Evolutionary conservation across 2,113 vertebrate genomes (phyloP), one percentile per base, ranked within the genome.

Genomic region (Sisor rabdophorus): DNA sequence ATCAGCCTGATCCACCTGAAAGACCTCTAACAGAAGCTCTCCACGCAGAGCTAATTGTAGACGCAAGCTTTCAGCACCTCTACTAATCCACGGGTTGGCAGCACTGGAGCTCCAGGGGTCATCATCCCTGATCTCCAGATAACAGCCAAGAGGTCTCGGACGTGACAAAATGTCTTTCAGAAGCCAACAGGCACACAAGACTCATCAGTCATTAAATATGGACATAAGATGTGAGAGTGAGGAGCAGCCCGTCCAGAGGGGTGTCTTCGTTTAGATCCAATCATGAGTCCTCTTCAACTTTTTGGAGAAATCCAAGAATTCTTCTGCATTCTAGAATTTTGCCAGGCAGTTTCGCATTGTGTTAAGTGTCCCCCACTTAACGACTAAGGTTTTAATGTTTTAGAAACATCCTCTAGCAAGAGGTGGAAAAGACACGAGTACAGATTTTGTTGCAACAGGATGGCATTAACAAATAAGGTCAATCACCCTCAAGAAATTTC

Each of bases 41-140:
- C 78, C 48, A 58, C 78, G 77, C 64, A 36, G 61, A n/a, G 58
- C 73, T 78, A 81, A 82, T 74, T 75, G 12, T 75, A 70, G 69
- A 36, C 76, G 59, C 76, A 70, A 80, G 79, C 75, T 82, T 80
- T 82, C 78, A 78, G 73, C 78, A 78, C 76, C 65, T 80, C 59
- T 48, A 61, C 71, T 79, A 78, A 80, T n/a, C 71, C 47, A 53
- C 22, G 56, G 69, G 54, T 32, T 54, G 52, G 81, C 81, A 77
- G 73, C 75, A 22, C 50, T 17, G 67, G 6, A 67, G 73, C 30
- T 16, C 2, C n/a, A 16, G 67, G n/a, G 65, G 40, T 44, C 40
- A 44, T 44, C 40, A 44, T 44, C 40, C 40, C 40, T 76, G 70
- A 71, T 58, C 22, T 40, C 3, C 32, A 55, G 69, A 61, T 26